Conservation (phyloP, 2,113 vertebrate species). For the Scortum barcoo region DNA sequence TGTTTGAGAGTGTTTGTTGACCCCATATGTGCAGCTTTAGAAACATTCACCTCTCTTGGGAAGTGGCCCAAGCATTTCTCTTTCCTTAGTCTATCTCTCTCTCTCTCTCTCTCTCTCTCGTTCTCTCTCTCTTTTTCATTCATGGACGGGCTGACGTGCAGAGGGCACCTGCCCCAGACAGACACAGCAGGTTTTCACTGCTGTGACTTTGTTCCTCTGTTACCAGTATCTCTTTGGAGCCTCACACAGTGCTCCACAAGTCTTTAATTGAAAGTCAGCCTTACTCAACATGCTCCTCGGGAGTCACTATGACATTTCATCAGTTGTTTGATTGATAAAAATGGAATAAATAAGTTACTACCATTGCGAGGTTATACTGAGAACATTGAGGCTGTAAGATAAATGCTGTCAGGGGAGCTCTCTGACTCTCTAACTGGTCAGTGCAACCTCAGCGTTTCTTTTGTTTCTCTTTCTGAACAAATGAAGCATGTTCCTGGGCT, state of each 20-base stretch:
- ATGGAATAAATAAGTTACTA: not conserved
- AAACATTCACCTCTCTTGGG: slow-evolving; percentile 49
- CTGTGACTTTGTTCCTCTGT: slow-evolving; percentile 48
- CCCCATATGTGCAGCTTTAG: slow-evolving; percentile 38
- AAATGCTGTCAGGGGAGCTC: too few relatives aligned
- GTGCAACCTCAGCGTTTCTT: too few relatives aligned
- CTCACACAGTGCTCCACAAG: not conserved
- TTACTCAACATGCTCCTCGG: not conserved
- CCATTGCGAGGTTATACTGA: not conserved
- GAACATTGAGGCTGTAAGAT: too few relatives aligned
- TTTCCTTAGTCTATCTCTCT: slow-evolving; percentile 9
- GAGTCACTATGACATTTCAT: not conserved
- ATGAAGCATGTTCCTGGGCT: too few relatives aligned
- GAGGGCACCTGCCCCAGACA: slow-evolving; percentile 60
- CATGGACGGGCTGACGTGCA: slow-evolving; percentile 45
- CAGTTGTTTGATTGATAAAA: not conserved
- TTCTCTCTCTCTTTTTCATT: slow-evolving; percentile 1
- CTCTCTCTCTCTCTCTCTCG: slow-evolving; percentile 1
- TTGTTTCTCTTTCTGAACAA: too few relatives aligned
- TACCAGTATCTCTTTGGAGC: slow-evolving; percentile 1
- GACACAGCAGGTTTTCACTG: slow-evolving; percentile 56
- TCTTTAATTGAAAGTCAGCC: slow-evolving; percentile 7
- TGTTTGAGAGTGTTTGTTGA: slow-evolving; percentile 9
- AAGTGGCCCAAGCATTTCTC: slow-evolving; percentile 44
- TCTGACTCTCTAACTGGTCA: too few relatives aligned